phyloP scores from a whole-genome alignment of 23 tunicate genomes.

The Botrylloides violaceus region DNA sequence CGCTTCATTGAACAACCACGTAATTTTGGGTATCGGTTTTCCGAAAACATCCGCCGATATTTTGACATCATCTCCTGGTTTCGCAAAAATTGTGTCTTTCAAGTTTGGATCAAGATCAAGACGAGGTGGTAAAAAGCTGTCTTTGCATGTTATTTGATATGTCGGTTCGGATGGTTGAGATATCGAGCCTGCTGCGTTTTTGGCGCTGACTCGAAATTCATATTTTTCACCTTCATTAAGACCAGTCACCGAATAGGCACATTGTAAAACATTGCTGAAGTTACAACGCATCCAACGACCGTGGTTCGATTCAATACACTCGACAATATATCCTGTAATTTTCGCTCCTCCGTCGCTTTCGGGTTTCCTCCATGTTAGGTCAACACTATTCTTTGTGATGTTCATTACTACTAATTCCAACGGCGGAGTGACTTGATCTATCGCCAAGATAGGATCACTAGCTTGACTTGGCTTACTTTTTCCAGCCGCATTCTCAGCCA shows the following conservation, averaged over 20 bases:
- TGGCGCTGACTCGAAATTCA: conserved; percentile 84
- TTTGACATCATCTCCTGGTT: conserved; percentile 59
- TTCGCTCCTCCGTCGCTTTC: conserved; percentile 95
- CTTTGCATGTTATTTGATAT: conserved; percentile 60
- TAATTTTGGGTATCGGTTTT: conserved; percentile 67
- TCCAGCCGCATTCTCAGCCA: conserved; percentile 93
- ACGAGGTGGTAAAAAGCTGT: conserved; percentile 48
- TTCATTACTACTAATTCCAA: conserved; percentile 33
- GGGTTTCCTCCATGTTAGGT: conserved; percentile 63
- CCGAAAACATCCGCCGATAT: conserved; percentile 62
- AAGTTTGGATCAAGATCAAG: conserved; percentile 51
- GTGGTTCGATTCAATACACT: conserved; percentile 35
- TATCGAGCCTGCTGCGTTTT: conserved; percentile 91
- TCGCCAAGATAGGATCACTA: conserved; percentile 72
- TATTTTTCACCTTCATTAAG: conserved; percentile 59
- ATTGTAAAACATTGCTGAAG: conserved; percentile 64
- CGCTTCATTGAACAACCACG: conserved; percentile 42
- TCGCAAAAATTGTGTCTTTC: conserved; percentile 51
- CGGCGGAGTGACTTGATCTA: conserved; percentile 75
- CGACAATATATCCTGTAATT: conserved; percentile 86
- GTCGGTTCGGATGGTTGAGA: conserved; percentile 73
- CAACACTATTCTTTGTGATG: conserved; percentile 56
- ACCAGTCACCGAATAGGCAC: conserved; percentile 69
- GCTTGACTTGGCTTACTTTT: conserved; percentile 55
- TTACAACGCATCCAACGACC: conserved; percentile 84